A percentile compares a stretch with the other conserved stretches of the same genome.
These are phyloP conservation scores for Cryptotermes secundus DNA, from an alignment of 1,140 invertebrate genomes.

Conservation along the genomic window DNA sequence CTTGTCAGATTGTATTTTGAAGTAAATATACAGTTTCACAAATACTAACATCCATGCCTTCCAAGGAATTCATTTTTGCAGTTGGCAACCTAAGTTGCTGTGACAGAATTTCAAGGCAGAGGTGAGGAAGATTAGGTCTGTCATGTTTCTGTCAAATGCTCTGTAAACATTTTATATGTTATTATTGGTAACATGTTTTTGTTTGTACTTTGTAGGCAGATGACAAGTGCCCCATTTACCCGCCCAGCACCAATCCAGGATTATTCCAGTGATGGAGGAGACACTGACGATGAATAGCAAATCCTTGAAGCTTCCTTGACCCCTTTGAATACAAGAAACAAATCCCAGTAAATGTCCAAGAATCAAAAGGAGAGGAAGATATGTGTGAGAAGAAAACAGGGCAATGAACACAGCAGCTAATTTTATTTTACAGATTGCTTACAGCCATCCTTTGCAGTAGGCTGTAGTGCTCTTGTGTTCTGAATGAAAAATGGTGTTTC, in stretches of 20 bases:
- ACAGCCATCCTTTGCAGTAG: background rate
- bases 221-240: conserved; percentile 73
- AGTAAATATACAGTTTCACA: no score
- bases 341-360: conserved; percentile 6
- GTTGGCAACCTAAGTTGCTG: no score
- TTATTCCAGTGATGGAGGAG: conserved; percentile 82
- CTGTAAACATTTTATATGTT: no score
- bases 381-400: background rate
- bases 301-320: background rate
- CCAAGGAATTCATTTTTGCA: no score
- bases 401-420: background rate
- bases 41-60: no score
- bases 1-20: no score
- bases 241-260: conserved; percentile 63
- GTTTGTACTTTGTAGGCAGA: conserved; percentile 62
- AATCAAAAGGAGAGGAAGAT: background rate
- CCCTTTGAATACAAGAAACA: background rate
- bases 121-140: no score
- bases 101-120: no score
- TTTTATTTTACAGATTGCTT: background rate
- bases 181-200: no score
- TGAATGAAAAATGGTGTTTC: background rate
- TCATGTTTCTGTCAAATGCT: no score
- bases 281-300: conserved; percentile 78
- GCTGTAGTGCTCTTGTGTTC: background rate